Evolutionary conservation across 2,888 invertebrate genomes (phyloP).

Genomic region (Thymelicus acteon): DNA sequence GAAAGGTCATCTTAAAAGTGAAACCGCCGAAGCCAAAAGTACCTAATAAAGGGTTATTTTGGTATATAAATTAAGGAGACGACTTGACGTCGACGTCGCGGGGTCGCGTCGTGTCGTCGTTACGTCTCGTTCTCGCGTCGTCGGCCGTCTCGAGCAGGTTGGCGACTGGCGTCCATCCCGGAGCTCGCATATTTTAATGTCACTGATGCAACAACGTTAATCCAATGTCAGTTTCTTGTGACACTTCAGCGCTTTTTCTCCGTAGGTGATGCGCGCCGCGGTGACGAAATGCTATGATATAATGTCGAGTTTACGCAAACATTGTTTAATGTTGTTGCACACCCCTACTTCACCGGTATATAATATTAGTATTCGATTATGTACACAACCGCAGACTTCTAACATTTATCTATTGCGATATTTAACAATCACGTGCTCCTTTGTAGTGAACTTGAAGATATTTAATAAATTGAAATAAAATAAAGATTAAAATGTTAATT

Average conservation of each 20-base stretch:
- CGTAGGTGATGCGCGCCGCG: slow-evolving; percentile 45
- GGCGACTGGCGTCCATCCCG: slow-evolving; percentile 48
- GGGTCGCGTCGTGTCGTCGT: no score
- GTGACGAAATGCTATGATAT: slow-evolving; percentile 58
- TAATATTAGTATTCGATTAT: slow-evolving; percentile 10
- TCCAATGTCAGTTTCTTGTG: slow-evolving; percentile 65
- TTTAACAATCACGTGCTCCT: not conserved
- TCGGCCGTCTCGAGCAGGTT: no score
- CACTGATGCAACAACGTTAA: slow-evolving; percentile 64
- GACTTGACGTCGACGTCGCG: no score
- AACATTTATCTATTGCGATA: not conserved
- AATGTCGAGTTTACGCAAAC: slow-evolving; percentile 59
- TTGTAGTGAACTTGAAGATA: no score
- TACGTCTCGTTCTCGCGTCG: no score
- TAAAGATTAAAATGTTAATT: no score
- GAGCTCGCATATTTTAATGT: slow-evolving; percentile 51
- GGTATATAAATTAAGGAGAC: no score
- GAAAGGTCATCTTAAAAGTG: slow-evolving; percentile 79
- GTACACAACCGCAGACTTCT: slow-evolving; percentile 7
- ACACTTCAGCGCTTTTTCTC: slow-evolving; percentile 46
- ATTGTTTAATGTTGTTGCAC: slow-evolving; percentile 49
- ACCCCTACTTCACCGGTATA: slow-evolving; percentile 39
- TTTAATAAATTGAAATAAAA: no score
- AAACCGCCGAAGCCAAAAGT: slow-evolving; percentile 75
- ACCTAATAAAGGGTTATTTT: slow-evolving; percentile 38